Percentiles rank a stretch among this genome's conserved stretches.
These are phyloP conservation scores for Nephrocerus scutellatus DNA, from an alignment of 2,888 invertebrate genomes.

Conservation along the genomic window DNA sequence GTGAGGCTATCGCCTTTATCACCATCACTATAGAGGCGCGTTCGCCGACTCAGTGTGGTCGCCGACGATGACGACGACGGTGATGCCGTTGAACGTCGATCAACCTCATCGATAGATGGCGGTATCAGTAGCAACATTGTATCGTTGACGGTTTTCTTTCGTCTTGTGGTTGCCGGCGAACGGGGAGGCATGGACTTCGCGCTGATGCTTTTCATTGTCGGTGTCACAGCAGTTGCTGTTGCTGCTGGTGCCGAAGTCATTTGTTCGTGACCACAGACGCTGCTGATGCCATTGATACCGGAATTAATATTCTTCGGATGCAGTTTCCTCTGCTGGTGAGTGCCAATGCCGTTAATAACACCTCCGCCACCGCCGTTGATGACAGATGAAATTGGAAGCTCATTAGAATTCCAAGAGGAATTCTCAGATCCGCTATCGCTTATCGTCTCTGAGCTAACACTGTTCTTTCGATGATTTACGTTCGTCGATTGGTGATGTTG, in stretches of 20 bases:
- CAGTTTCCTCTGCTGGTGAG: constrained; percentile 4
- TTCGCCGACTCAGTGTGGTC: too few species aligned
- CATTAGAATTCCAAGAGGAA: constrained; percentile 35
- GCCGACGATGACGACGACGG: constrained; percentile 7
- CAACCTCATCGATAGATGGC: constrained; percentile 22
- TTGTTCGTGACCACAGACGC: constrained; percentile 11
- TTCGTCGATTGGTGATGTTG: constrained; percentile 14
- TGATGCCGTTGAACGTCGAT: constrained; percentile 16
- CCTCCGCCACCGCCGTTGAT: neutral
- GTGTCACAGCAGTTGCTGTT: constrained; percentile 17
- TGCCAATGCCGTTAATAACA: neutral
- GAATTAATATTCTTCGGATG: constrained; percentile 18
- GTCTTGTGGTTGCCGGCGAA: constrained; percentile 14
- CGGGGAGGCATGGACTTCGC: too few species aligned
- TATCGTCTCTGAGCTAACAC: constrained; percentile 46
- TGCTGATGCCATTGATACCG: neutral
- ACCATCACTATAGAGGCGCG: constrained; percentile 29
- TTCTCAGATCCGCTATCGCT: constrained; percentile 47
- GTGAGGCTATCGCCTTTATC: too few species aligned
- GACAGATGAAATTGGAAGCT: constrained; percentile 17
- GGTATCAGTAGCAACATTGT: constrained; percentile 20
- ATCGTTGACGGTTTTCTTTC: constrained; percentile 22
- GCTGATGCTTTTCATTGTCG: constrained; percentile 17
- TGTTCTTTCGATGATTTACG: constrained; percentile 38
- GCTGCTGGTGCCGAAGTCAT: constrained; percentile 13